Evolutionary conservation across 1,140 invertebrate species (phyloP).

Genomic region (Scaptomyza pallida): DNA sequence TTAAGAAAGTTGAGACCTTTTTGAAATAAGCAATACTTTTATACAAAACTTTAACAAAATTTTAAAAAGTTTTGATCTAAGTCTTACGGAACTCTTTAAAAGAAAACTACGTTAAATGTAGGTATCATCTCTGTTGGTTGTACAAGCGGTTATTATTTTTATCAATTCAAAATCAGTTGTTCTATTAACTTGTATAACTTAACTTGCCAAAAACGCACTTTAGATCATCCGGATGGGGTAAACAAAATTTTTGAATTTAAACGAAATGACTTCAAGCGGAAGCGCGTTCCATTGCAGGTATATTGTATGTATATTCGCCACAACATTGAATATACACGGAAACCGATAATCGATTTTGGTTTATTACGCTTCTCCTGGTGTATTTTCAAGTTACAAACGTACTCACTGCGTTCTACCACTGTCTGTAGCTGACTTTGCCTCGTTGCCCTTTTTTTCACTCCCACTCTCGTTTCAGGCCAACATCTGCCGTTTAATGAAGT

Average conservation of each 20-base stretch:
- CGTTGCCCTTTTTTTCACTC: conserved; percentile 35
- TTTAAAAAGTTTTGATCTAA: too few relatives aligned
- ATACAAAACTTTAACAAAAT: too few relatives aligned
- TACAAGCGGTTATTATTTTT: too few relatives aligned
- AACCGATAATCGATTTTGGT: conserved; percentile 83
- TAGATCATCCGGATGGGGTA: conserved; percentile 58
- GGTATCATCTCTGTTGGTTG: too few relatives aligned
- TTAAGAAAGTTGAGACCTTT: too few relatives aligned
- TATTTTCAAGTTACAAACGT: conserved; percentile 43
- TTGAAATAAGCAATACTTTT: too few relatives aligned
- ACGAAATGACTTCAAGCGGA: conserved; percentile 78
- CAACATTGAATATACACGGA: conserved; percentile 78
- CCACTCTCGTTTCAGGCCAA: conserved; percentile 46
- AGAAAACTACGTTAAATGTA: too few relatives aligned
- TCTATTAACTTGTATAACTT: not conserved
- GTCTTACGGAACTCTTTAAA: too few relatives aligned
- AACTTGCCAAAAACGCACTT: conserved; percentile 36
- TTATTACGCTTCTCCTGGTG: conserved; percentile 67
- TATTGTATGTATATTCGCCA: conserved; percentile 67
- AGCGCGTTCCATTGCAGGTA: conserved; percentile 64
- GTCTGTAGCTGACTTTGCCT: conserved; percentile 5
- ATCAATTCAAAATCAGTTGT: too few relatives aligned
- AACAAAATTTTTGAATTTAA: conserved; percentile 70
- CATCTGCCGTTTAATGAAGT: conserved; percentile 80
- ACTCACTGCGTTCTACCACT: conserved; percentile 40